phyloP scores from a whole-genome alignment of 1,140 invertebrate species.

The Adoxophyes honmai region DNA sequence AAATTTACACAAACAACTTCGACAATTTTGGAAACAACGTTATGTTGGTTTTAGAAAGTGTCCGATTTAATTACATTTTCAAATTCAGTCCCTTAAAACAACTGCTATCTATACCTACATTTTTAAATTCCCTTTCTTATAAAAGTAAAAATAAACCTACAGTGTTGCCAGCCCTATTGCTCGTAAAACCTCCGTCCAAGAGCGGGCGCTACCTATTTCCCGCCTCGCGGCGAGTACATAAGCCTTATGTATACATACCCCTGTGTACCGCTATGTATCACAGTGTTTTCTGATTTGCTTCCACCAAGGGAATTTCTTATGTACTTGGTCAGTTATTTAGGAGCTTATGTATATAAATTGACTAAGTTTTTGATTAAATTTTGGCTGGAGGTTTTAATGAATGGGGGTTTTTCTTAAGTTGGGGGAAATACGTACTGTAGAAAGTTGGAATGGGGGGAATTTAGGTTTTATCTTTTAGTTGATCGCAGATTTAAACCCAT shows the following conservation, averaged over 20 bases:
- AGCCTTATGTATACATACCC: constrained; percentile 9
- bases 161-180: background rate
- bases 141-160: background rate
- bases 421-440: too few relatives aligned
- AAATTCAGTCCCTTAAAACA: too few relatives aligned
- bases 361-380: constrained; percentile 11
- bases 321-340: constrained; percentile 7
- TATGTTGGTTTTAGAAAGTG: too few relatives aligned
- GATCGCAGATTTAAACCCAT: too few relatives aligned
- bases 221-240: background rate
- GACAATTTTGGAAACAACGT: too few relatives aligned
- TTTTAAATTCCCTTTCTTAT: too few relatives aligned
- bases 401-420: background rate
- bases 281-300: constrained; percentile 5
- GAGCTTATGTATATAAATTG: constrained; percentile 12
- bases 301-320: constrained; percentile 4
- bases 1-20: too few relatives aligned
- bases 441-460: too few relatives aligned
- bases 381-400: background rate
- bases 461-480: too few relatives aligned
- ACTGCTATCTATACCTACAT: too few relatives aligned
- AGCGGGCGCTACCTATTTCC: constrained; percentile 4
- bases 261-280: background rate
- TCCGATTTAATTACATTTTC: too few relatives aligned
- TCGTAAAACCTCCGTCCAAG: background rate